Evolutionary conservation across 2,888 invertebrate species (phyloP), one percentile per base, ranked within the genome.

Genomic region (Syrphus vitripennis): DNA sequence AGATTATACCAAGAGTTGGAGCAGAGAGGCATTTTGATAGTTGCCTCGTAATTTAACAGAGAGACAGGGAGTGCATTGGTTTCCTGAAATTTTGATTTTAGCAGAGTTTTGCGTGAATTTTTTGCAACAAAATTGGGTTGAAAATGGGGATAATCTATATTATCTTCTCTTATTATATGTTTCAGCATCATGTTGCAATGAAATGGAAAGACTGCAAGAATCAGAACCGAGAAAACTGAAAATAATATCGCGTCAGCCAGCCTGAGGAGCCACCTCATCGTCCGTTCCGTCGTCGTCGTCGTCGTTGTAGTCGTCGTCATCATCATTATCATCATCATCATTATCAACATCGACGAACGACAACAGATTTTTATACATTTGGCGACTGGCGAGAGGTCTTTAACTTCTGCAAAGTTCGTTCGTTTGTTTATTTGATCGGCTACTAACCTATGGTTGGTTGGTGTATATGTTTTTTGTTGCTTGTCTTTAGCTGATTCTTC

Each of bases 341-440:
- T 34, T 19, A 37, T 65, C 50, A 50, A 34, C 67, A 50, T 50
- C 67, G n/a, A n/a, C n/a, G n/a, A 9, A 67, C 67, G 50, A 67
- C 67, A 50, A 67, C 67, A 67, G 34, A 67, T 67, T 50, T 50
- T 67, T 76, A 84, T 77, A 81, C 84, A 84, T 84, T 84, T 81
- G 76, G 65, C 63, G 63, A 63, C 59, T 59, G 59, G 69, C 82
- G 72, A 86, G 86, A 86, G 86, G 86, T 86, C 86, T 86, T 86
- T 86, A 86, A 86, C 86, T 86, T 86, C 86, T 82, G 86, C 86
- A 86, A 86, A 86, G 86, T 82, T 83, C 86, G 82, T 77, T 86
- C 82, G 86, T 86, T 86, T 86, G 86, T 86, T 86, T 86, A 86
- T 86, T 86, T 86, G 82, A 86, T 86, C 77, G 86, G 86, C 78